Conservation (phyloP, 1,140 invertebrate genomes). For the Drosophila gunungcola region DNA sequence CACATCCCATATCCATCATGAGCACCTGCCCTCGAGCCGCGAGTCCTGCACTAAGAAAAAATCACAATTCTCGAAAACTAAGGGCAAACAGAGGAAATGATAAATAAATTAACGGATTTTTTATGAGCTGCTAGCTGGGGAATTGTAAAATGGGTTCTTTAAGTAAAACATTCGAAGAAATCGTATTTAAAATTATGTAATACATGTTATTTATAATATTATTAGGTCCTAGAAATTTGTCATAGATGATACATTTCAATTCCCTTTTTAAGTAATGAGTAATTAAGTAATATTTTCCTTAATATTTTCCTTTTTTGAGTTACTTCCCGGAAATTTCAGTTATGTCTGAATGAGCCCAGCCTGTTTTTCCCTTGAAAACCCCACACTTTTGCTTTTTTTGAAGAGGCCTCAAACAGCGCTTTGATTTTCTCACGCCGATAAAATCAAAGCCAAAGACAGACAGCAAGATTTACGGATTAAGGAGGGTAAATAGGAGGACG, state of each 20-base stretch:
- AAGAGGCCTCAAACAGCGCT: constrained; percentile 50
- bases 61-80: background rate
- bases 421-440: constrained; percentile 51
- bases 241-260: too few species aligned
- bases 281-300: too few species aligned
- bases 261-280: too few species aligned
- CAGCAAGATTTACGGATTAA: constrained; percentile 23
- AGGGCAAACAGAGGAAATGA: background rate
- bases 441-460: constrained; percentile 61
- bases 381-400: background rate
- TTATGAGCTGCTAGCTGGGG: too few species aligned
- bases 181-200: too few species aligned
- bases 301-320: background rate
- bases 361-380: background rate
- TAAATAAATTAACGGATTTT: too few species aligned
- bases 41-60: constrained; percentile 1
- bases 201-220: too few species aligned
- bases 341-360: background rate
- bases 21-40: constrained; percentile 7
- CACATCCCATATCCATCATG: background rate
- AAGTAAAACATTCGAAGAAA: too few species aligned
- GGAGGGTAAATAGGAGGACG: constrained; percentile 3
- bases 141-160: too few species aligned
- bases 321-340: background rate
- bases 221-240: too few species aligned